A percentile compares a stretch with the other conserved stretches of the same genome.
These are phyloP conservation scores for Nothura maculosa DNA, from an alignment of 2,797 vertebrate species.

Conservation along the genomic window DNA sequence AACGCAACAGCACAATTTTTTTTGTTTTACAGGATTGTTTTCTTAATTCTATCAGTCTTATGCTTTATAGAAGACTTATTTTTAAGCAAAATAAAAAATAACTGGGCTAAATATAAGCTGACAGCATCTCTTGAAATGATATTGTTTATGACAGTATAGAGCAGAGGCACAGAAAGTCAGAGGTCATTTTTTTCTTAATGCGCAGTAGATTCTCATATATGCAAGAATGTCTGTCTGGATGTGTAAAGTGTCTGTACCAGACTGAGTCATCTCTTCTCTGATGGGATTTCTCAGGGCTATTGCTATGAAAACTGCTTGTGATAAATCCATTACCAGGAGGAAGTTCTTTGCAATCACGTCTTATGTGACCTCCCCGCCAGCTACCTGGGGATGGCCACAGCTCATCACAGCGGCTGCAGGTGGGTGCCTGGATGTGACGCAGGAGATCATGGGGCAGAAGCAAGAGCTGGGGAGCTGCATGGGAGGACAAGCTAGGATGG, in stretches of 20 bases:
- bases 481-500: fast-evolving
- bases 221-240: slow-evolving; percentile 70
- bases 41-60: slow-evolving; percentile 30
- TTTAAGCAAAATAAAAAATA: slow-evolving; percentile 50
- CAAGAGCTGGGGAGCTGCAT: not conserved
- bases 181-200: slow-evolving; percentile 49
- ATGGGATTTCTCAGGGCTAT: slow-evolving; percentile 64
- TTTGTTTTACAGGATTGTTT: slow-evolving; percentile 45
- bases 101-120: slow-evolving; percentile 68
- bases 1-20: slow-evolving; percentile 46
- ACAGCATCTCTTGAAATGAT: slow-evolving; percentile 70
- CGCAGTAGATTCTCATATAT: slow-evolving; percentile 47
- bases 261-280: slow-evolving; percentile 54
- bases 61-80: slow-evolving; percentile 22
- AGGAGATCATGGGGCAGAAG: fast-evolving
- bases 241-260: slow-evolving; percentile 48
- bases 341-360: not conserved
- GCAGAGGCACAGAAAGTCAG: slow-evolving; percentile 77
- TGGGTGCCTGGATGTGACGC: fast-evolving
- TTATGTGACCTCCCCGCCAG: not conserved
- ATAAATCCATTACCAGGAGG: not conserved
- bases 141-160: slow-evolving; percentile 72
- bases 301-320: slow-evolving; percentile 40
- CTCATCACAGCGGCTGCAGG: not conserved
- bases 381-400: not conserved